Percentiles rank a stretch among this genome's conserved stretches.
Evolutionary conservation across 2,888 invertebrate species (phyloP).

Genomic region (Caenorhabditis panamensis): DNA sequence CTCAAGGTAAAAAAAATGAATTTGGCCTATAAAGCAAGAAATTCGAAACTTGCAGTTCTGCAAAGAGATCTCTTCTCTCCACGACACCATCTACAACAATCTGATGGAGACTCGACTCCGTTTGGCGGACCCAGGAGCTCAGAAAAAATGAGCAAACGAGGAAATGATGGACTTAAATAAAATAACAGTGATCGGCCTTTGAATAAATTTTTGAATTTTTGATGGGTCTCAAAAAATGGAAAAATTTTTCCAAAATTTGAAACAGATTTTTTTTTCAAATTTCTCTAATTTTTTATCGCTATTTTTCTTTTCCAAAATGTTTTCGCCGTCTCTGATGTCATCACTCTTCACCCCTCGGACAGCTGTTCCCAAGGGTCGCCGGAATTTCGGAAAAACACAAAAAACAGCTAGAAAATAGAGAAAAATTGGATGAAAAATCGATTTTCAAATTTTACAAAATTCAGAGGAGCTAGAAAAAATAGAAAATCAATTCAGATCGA

Average conservation of each 20-base stretch:
- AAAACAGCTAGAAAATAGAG: background rate
- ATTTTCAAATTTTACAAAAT: too few relatives aligned
- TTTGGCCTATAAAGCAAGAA: too few relatives aligned
- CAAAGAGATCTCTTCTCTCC: background rate
- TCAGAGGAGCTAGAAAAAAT: background rate
- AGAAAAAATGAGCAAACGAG: background rate
- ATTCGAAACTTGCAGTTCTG: background rate
- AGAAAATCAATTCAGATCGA: background rate
- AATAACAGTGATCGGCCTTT: too few relatives aligned
- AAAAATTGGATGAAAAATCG: background rate
- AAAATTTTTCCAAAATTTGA: too few relatives aligned
- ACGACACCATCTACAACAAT: background rate
- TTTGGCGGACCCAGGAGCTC: background rate
- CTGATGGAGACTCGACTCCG: background rate
- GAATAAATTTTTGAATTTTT: too few relatives aligned
- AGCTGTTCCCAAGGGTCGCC: conserved; percentile 32
- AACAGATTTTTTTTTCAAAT: too few relatives aligned
- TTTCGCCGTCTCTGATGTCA: conserved; percentile 19
- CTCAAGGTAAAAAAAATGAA: background rate
- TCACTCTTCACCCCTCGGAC: conserved; percentile 1
- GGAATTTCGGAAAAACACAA: conserved; percentile 6
- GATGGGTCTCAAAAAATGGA: too few relatives aligned
- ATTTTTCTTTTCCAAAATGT: background rate
- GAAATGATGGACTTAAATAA: too few relatives aligned
- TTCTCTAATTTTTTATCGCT: conserved; percentile 2